A percentile compares a stretch with the other conserved stretches of the same genome.
These are phyloP conservation scores for Nettapus auritus DNA, from an alignment of 2,113 vertebrate species.

Conservation along the genomic window DNA sequence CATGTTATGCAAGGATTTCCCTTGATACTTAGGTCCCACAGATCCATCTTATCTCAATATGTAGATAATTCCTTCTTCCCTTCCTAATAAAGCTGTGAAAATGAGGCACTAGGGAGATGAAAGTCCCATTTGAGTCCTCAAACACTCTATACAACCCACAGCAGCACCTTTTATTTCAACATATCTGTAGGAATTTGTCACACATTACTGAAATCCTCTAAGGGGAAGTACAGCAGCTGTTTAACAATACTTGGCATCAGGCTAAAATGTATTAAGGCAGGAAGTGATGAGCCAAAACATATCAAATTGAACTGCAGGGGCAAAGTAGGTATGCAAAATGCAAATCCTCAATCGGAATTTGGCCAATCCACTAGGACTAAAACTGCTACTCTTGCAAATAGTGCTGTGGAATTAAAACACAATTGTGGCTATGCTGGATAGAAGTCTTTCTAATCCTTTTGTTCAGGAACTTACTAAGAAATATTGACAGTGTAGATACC, in stretches of 20 bases:
- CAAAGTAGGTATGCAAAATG: slow-evolving; percentile 56
- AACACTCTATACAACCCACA: not conserved
- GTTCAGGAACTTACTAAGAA: slow-evolving; percentile 29
- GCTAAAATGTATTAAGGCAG: slow-evolving; percentile 27
- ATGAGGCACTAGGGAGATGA: not conserved
- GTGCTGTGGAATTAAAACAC: slow-evolving; percentile 33
- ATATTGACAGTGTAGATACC: slow-evolving; percentile 39
- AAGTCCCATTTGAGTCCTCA: slow-evolving; percentile 19
- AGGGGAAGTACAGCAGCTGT: slow-evolving; percentile 46
- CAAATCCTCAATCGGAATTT: slow-evolving; percentile 50
- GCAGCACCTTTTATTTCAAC: not conserved
- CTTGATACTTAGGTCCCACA: not conserved
- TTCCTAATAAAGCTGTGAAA: not conserved
- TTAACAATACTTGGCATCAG: slow-evolving; percentile 54
- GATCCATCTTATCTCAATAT: not conserved
- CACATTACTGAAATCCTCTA: slow-evolving; percentile 43
- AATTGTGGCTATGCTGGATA: not conserved
- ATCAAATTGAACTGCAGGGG: slow-evolving; percentile 47
- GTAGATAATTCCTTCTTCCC: not conserved
- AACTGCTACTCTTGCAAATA: slow-evolving; percentile 36
- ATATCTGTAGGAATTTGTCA: slow-evolving; percentile 47
- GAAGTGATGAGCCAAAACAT: slow-evolving; percentile 68
- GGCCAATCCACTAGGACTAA: slow-evolving; percentile 10
- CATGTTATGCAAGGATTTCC: not conserved
- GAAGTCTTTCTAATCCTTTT: slow-evolving; percentile 37